Base-by-base conservation (phyloP, 2,888 invertebrate genomes). In the Hypsopygia costalis region DNA sequence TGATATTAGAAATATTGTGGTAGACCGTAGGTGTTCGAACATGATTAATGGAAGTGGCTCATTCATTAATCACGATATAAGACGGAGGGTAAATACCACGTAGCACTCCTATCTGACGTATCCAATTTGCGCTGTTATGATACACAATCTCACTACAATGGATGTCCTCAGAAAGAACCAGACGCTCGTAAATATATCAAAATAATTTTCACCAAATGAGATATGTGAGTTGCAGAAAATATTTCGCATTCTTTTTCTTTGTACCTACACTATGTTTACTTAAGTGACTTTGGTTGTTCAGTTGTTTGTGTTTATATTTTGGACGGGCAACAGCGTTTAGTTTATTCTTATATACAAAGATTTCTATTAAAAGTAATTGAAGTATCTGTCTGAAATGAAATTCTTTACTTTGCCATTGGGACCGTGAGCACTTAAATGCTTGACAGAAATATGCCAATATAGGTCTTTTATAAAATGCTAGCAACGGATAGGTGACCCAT, bases 81-180 rank as follows among this genome's bases (percentile, higher is more conserved):
- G 16, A 16, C 2, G 16, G 4, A 4, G 16, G 4, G 16, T 16
- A 16, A 16, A 16, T 4, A 16, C 4, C 4, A 16, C 4, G 16
- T 16, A 36, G 20, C 29, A 20, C 28, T 36, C 20, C 9, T 36
- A 16, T 36, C 35, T 64, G 62, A 60, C 69, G 68, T 52, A 73
- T 72, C 61, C 75, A 74, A 75, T 75, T 74, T 74, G 58, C 56
- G 54, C 52, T 56, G 16, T 3, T 53, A 55, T 64, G 59, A 66
- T 66, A 59, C 52, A 71, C 69, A 66, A 69, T 67, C 58, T 55
- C 48, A 53, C 49, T 55, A 55, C 65, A 46, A 44, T 47, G 40
- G 41, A 11, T 8, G 41, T 11, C 31, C 6, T 41, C 16, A 16
- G 34, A 34, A 38, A 36, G 36, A 35, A 34, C 6, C 10, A 9